Percentiles rank a stretch among this genome's conserved stretches.
Conservation (phyloP, 92 coral and sea anemone species). For the Paramuricea clavata region DNA sequence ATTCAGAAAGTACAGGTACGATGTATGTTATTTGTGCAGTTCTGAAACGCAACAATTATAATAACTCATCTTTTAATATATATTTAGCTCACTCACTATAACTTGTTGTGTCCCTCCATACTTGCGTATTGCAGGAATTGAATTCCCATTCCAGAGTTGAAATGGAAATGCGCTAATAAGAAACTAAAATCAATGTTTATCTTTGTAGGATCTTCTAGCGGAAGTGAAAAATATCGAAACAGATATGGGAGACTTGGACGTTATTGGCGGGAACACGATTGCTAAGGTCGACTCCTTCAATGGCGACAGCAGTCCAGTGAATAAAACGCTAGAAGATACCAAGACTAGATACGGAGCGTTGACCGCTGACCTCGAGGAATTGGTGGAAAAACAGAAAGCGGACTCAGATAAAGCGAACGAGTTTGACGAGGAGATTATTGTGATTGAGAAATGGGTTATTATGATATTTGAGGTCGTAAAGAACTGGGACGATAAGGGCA, state of each 20-base stretch:
- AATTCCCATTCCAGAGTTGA: no score
- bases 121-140: no score
- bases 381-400: conserved; percentile 33
- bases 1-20: conserved; percentile 83
- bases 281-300: conserved; percentile 32
- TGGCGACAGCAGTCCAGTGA: conserved; percentile 68
- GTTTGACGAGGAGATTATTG: conserved; percentile 78
- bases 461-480: conserved; percentile 70
- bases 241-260: conserved; percentile 77
- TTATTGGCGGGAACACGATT: conserved; percentile 67
- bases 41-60: no score
- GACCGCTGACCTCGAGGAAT: conserved; percentile 43
- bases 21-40: no score
- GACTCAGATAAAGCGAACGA: conserved; percentile 73
- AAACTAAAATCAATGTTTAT: no score
- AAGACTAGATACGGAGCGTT: conserved; percentile 40
- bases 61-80: no score
- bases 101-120: no score
- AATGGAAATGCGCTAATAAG: no score
- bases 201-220: conserved; percentile 61
- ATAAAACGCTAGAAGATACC: conserved; percentile 26
- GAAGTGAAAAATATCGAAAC: conserved; percentile 62
- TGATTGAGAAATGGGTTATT: conserved; percentile 83
- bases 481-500: conserved; percentile 77
- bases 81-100: no score